phyloP scores from a whole-genome alignment of 2,888 invertebrate genomes.

The Drosophila kuntzei region DNA sequence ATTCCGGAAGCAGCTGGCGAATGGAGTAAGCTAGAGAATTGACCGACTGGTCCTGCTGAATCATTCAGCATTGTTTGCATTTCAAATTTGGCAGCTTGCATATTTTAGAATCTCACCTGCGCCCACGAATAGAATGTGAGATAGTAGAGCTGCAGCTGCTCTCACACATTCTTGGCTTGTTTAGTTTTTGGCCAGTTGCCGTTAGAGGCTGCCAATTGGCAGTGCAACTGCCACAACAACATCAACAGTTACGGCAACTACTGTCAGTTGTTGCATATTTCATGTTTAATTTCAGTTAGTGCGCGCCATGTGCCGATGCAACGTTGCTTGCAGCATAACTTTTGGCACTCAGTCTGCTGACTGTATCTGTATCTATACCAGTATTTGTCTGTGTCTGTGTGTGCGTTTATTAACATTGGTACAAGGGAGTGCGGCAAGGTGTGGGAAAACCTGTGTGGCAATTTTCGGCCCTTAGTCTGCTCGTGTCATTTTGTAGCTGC shows the following conservation, averaged over 20 bases:
- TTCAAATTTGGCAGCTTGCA: conserved; percentile 74
- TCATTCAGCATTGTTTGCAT: conserved; percentile 68
- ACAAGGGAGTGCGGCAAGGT: conserved; percentile 4
- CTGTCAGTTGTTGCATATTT: conserved; percentile 67
- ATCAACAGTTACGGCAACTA: conserved; percentile 3
- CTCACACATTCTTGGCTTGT: conserved; percentile 14
- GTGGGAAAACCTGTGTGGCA: conserved; percentile 29
- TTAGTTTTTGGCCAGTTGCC: conserved; percentile 38
- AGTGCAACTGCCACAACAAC: conserved; percentile 27
- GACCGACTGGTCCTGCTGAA: conserved; percentile 26
- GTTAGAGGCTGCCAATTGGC: conserved; percentile 45
- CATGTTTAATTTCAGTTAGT: conserved; percentile 81
- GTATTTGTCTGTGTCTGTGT: conserved; percentile 7
- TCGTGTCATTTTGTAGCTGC: conserved; percentile 41
- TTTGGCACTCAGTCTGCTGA: conserved; percentile 27
- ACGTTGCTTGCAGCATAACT: conserved; percentile 45
- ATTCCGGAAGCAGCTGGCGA: conserved; percentile 5
- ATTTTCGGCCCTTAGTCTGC: conserved; percentile 25
- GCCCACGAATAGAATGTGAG: background rate
- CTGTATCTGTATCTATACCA: background rate
- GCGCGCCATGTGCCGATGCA: conserved; percentile 35
- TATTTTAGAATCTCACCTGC: conserved; percentile 62
- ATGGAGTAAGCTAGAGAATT: conserved; percentile 3
- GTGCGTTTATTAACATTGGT: background rate
- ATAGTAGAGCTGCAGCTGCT: background rate